Evolutionary conservation across 2,888 invertebrate genomes (phyloP).

Genomic region (Mactromeris polynyma): DNA sequence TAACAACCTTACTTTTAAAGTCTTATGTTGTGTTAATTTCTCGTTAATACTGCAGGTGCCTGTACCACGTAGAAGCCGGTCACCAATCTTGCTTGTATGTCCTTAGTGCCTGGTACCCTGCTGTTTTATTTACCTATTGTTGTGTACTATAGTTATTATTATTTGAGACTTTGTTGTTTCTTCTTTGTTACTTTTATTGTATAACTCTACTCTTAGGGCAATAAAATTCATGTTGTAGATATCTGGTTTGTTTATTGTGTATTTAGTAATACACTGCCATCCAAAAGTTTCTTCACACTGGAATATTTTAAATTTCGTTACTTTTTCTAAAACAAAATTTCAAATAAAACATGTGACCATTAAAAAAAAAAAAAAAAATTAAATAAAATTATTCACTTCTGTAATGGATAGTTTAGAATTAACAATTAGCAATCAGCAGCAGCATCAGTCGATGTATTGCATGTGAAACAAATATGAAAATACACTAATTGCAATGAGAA

Average conservation of each 20-base stretch:
- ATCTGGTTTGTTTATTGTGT: background rate
- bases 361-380: no score
- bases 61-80: background rate
- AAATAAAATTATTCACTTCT: no score
- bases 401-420: no score
- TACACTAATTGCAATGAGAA: no score
- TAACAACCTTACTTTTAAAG: background rate
- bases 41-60: background rate
- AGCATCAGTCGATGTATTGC: no score
- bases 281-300: no score
- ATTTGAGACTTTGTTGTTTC: background rate
- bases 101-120: conserved; percentile 20
- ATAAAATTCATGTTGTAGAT: conserved; percentile 15
- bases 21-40: background rate
- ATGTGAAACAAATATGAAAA: no score
- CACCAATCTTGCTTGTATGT: conserved; percentile 10
- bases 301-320: no score
- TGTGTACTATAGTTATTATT: conserved; percentile 8
- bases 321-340: no score
- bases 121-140: background rate
- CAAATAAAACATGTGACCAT: no score
- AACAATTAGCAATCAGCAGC: no score
- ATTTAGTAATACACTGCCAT: no score
- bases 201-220: conserved; percentile 3
- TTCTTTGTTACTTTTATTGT: conserved; percentile 16